Evolutionary conservation across 2,113 vertebrate genomes (phyloP), one percentile per base, ranked within the genome.

Genomic region (Ceuthmochares aereus): DNA sequence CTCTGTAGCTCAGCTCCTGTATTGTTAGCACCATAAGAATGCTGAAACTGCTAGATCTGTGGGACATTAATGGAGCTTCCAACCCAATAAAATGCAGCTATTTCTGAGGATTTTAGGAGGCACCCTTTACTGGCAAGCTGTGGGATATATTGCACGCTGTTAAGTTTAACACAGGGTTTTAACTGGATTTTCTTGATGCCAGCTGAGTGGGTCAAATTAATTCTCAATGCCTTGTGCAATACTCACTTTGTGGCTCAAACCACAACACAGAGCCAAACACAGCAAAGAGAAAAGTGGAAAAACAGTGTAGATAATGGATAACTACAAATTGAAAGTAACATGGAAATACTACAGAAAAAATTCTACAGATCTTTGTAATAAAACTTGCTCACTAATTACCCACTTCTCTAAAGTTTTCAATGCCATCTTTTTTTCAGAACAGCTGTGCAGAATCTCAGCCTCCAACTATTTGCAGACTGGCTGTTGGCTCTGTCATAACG

Each of bases 101-200:
- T 43, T 91, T 80, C 49, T 93, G 67, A 90, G 36, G 79, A 43
- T 69, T 93, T 92, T 85, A 82, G 79, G 70, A 86, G 67, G 43
- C 63, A 76, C 45, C 40, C 36, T 76, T 90, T 85, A 92, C 78
- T 54, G 70, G 80, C 60, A 78, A 93, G 83, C 42, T 86, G 80
- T 85, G 67, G 43, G 77, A 84, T 84, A 66, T 84, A 81, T 10
- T 64, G 56, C 69, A 84, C n/a, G 40, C 77, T 84, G 43, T 72
- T 72, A 80, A 66, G 55, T 59, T 69, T 56, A 87, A 78, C 36
- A 36, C 40, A 66, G 58, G 25, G 14, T 78, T 89, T 95, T 91
- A 89, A 72, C 15, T 82, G 80, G 82, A 62, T 89, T 84, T 93
- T 85, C 69, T 68, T 78, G 60, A 55, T 54, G 54, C 62, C 84